Evolutionary conservation across 2,113 vertebrate genomes (phyloP), one percentile per base, ranked within the genome.

Genomic region (Leiothrix lutea): DNA sequence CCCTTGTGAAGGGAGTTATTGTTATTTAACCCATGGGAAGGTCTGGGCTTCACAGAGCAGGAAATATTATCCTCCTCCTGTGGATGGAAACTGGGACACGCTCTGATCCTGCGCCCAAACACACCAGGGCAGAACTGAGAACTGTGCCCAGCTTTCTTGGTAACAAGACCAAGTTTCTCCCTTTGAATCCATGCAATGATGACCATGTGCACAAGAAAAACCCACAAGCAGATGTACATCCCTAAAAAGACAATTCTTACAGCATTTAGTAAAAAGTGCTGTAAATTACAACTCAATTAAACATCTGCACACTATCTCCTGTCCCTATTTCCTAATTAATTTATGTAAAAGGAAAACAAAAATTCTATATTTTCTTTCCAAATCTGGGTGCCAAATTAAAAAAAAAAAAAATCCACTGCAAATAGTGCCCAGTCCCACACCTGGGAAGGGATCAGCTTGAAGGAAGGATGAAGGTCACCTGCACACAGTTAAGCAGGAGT

Each of bases 11-110:
- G 35, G 31, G 64, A 53, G 47, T 23, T 16, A 44, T 26, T 13
- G 26, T 90, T 78, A 89, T 53, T 89, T 71, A 89, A 81, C 57
- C 57, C 4, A 3, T 74, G 91, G 65, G 91, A 94, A 84, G 48
- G 44, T 67, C 45, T 85, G 88, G 69, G 44, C 72, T 81, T 70
- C 42, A 25, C 22, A 89, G 70, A 80, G 57, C n/a, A 85, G 53
- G 91, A 94, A 97, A 92, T 0, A 2, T 87, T 87, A 95, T 85
- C 91, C 70, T 85, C 31, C 73, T 89, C 17, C 70, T 9, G 48
- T 1, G 2, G 42, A 57, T 95, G 94, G 86, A 94, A 97, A 97
- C 17, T 75, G 89, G 84, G 89, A 64, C 81, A 42, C 1, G 2
- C n/a, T 65, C 53, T 2, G 8, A 53, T 72, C 53, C 48, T 35